Conservation (phyloP, 2,113 vertebrate genomes). For the Elephantulus edwardii region DNA sequence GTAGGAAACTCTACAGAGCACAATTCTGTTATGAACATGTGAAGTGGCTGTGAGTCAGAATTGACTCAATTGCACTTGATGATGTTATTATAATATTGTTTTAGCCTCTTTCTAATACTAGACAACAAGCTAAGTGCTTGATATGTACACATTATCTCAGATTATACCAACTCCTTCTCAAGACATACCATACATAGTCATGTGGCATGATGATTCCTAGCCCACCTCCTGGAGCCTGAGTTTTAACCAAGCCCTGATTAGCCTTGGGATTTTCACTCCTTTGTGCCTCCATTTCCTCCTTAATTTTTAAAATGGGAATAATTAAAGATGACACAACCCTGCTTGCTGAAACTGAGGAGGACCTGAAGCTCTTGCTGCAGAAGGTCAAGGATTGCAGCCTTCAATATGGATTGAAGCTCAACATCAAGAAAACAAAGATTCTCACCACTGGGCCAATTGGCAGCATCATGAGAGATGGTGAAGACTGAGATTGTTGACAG, state of each 20-base stretch:
- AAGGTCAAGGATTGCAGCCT: no score
- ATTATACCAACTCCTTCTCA: background rate
- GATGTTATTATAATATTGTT: background rate
- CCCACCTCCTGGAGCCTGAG: background rate
- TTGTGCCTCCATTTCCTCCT: background rate
- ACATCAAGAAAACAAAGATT: no score
- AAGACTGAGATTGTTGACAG: no score
- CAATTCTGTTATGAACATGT: background rate
- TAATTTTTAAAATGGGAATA: background rate
- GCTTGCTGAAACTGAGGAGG: no score
- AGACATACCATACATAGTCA: background rate
- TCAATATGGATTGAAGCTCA: no score
- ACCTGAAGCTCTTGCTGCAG: no score
- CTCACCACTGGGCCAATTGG: no score
- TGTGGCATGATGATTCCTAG: background rate
- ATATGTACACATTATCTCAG: background rate
- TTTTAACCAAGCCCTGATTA: background rate
- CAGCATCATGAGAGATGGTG: no score
- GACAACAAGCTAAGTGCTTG: background rate
- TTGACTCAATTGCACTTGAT: background rate
- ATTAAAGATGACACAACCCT: no score
- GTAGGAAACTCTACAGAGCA: background rate
- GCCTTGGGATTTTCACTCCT: background rate
- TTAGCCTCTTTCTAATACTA: background rate
- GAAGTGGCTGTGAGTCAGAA: background rate